Evolutionary conservation across 2,797 vertebrate species (phyloP).

Genomic region (Setipinna tenuifilis): DNA sequence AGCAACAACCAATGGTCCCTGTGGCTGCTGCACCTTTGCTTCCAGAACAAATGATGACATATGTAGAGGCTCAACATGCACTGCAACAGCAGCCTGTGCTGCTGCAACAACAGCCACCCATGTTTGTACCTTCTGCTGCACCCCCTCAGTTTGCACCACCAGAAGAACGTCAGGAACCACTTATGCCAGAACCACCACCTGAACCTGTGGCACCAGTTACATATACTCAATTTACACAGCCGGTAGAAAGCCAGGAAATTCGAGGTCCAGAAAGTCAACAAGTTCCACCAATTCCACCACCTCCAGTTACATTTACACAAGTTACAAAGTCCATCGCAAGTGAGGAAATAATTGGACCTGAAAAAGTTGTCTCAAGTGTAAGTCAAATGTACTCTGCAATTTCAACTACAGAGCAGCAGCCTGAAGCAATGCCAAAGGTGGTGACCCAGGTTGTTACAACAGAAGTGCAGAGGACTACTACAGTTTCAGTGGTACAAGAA

Average conservation of each 20-base stretch:
- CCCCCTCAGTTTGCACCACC: not conserved
- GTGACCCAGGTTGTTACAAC: conserved; percentile 81
- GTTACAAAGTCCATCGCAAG: conserved; percentile 76
- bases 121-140: not conserved
- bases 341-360: conserved; percentile 76
- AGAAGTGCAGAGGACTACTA: conserved; percentile 81
- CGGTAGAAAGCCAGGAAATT: conserved; percentile 14
- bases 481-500: conserved; percentile 82
- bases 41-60: not conserved
- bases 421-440: conserved; percentile 72
- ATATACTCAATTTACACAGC: conserved; percentile 14
- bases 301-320: conserved; percentile 76
- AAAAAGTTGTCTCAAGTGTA: conserved; percentile 78
- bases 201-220: not conserved
- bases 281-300: conserved; percentile 49
- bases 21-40: not conserved
- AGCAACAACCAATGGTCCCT: not conserved
- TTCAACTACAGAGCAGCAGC: conserved; percentile 76
- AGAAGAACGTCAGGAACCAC: not conserved
- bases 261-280: conserved; percentile 38
- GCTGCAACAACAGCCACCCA: not conserved
- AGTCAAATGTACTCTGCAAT: conserved; percentile 81
- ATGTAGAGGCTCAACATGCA: not conserved
- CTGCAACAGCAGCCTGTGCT: not conserved
- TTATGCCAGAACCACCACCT: not conserved